Conservation (phyloP, 2,888 invertebrate genomes). For the Pseudolycoriella hygida region DNA sequence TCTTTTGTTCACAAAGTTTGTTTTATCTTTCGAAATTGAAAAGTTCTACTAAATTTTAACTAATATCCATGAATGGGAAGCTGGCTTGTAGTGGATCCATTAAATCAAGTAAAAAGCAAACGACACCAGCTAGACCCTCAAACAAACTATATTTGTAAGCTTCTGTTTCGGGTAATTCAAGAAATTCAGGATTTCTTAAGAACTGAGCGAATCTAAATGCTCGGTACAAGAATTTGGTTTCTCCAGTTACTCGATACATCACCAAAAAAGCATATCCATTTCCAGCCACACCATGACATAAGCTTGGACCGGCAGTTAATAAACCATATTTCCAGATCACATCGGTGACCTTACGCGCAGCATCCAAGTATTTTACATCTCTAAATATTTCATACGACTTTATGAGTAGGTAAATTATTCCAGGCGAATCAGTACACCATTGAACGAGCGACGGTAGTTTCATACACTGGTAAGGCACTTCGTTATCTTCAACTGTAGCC, state of each 20-base stretch:
- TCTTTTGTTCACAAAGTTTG: no score
- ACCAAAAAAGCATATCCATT: slow-evolving; percentile 69
- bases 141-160: slow-evolving; percentile 70
- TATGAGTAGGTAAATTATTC: slow-evolving; percentile 62
- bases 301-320: slow-evolving; percentile 70
- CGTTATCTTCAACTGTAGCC: slow-evolving; percentile 27
- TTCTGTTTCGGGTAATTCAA: slow-evolving; percentile 18
- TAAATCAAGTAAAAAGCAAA: slow-evolving; percentile 65
- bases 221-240: neutral
- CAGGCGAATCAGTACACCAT: slow-evolving; percentile 85
- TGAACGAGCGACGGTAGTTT: slow-evolving; percentile 35
- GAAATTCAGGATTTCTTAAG: neutral
- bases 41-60: neutral
- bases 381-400: slow-evolving; percentile 59
- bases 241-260: slow-evolving; percentile 53
- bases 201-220: neutral
- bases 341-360: slow-evolving; percentile 51
- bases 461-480: no score
- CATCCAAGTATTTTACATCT: slow-evolving; percentile 50
- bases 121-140: slow-evolving; percentile 75
- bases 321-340: slow-evolving; percentile 70
- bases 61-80: slow-evolving; percentile 63
- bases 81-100: slow-evolving; percentile 50
- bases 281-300: slow-evolving; percentile 78
- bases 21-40: no score